Percentiles rank a stretch among this genome's conserved stretches.
phyloP scores from a whole-genome alignment of 2,888 invertebrate genomes.

The Bombylius discolor region DNA sequence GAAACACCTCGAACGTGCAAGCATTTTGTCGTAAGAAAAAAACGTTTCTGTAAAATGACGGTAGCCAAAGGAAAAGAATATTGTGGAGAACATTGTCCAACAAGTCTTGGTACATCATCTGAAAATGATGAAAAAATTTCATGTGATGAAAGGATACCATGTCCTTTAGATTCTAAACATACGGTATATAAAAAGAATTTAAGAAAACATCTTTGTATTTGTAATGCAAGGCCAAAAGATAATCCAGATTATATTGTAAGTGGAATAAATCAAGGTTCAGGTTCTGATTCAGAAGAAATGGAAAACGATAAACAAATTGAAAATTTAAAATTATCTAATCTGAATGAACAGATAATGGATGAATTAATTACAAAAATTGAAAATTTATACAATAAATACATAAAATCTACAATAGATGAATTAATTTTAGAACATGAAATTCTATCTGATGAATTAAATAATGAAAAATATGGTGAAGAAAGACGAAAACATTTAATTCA shows the following conservation, averaged over 20 bases:
- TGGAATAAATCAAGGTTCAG: conserved; percentile 25
- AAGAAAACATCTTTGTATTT: conserved; percentile 54
- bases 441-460: conserved; percentile 39
- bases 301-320: conserved; percentile 3
- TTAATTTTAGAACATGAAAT: conserved; percentile 35
- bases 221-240: conserved; percentile 49
- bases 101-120: conserved; percentile 5
- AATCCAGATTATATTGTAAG: conserved; percentile 35
- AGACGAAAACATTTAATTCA: conserved; percentile 65
- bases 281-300: conserved; percentile 4
- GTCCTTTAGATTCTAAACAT: conserved; percentile 63
- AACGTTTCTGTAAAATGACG: conserved; percentile 63
- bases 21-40: conserved; percentile 55
- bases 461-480: conserved; percentile 45
- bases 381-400: conserved; percentile 29
- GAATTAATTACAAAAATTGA: conserved; percentile 37
- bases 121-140: conserved; percentile 11
- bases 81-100: conserved; percentile 57
- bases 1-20: conserved; percentile 38
- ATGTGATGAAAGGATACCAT: conserved; percentile 42
- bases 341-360: conserved; percentile 31
- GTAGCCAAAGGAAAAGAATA: conserved; percentile 52
- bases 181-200: conserved; percentile 53
- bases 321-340: conserved; percentile 31
- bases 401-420: conserved; percentile 33